Percentiles rank a stretch among this genome's conserved stretches.
phyloP scores from a whole-genome alignment of 2,797 vertebrate genomes.

The Lepus townsendii region DNA sequence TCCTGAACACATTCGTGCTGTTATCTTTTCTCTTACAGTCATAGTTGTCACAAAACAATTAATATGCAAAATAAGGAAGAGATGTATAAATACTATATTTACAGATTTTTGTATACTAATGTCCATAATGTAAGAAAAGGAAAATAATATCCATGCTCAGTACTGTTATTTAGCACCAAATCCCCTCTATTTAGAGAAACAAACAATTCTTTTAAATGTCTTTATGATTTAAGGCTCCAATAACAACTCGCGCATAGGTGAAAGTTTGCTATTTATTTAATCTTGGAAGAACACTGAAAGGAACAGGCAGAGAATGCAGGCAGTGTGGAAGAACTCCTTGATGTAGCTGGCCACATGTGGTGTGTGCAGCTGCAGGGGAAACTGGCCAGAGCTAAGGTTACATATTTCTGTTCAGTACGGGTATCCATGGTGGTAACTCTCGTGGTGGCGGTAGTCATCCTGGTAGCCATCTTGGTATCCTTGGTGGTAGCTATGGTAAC shows the following conservation, averaged over 20 bases:
- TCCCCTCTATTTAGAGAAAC: constrained; percentile 78
- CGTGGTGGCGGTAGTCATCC: constrained; percentile 93
- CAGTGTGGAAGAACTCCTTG: constrained; percentile 77
- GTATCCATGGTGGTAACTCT: constrained; percentile 94
- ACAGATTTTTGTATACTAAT: constrained; percentile 87
- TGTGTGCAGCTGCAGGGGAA: constrained; percentile 77
- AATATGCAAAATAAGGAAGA: constrained; percentile 87
- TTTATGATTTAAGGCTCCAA: constrained; percentile 81
- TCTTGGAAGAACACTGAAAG: constrained; percentile 82
- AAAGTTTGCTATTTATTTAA: constrained; percentile 84
- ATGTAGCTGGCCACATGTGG: constrained; percentile 63
- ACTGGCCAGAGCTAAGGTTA: constrained; percentile 69
- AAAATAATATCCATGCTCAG: constrained; percentile 68
- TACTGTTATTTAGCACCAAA: constrained; percentile 80
- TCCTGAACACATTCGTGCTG: constrained; percentile 66
- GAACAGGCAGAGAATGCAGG: constrained; percentile 69
- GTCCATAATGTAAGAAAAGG: constrained; percentile 54
- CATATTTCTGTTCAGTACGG: constrained; percentile 91
- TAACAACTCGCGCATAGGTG: constrained; percentile 78
- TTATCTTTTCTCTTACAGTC: constrained; percentile 69
- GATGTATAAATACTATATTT: constrained; percentile 63
- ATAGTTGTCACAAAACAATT: constrained; percentile 88
- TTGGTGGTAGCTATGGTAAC: constrained; percentile 96
- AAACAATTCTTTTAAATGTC: constrained; percentile 75
- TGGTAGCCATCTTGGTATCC: constrained; percentile 98